Base-by-base conservation (phyloP, 1,140 invertebrate species). In the Megalopta genalis region DNA sequence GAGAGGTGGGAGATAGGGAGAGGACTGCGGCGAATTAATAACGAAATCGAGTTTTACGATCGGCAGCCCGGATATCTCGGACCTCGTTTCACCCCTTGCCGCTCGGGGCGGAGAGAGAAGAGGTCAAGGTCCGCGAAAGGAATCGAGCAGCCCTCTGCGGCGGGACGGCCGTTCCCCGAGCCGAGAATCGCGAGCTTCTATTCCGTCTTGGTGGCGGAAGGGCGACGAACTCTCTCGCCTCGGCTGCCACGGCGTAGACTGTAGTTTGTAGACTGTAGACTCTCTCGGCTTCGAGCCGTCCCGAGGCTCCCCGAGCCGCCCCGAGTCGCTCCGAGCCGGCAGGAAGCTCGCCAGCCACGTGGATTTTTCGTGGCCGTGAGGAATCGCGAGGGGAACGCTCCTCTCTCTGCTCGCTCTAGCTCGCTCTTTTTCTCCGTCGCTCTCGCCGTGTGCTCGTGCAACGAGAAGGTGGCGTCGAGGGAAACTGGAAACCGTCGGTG, bases 401-500 rank as follows among this genome's bases (percentile, higher is more conserved):
- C 12, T 12, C 8, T 42, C 42, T 9, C 12, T 12, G n/a, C 32
- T 32, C 32, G 1, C 32, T 32, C 32, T 32, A 1, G 1, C 32
- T 32, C 32, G 1, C 32, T 32, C 32, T 32, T 4, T 32, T 4
- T 32, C 32, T 32, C 32, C 4, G 4, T 32, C 42, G 42, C 42
- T 12, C 42, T 9, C 8, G 2, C 2, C 2, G 42, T 6, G 42
- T 6, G 42, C 8, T 46, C 8, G 16, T 21, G 42, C 4, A 14
- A 52, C 2, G 49, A n/a, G n/a, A 52, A 21, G 49, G 49, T 18
- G 49, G 49, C 16, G 49, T 18, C 14, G 16, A 52, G 46, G 46
- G 68, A 78, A 78, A 78, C 69, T 72, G 49, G 57, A 80, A 80
- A 80, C 73, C 72, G 23, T n/a, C 64, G 46, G 27, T 80, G 67